Evolutionary conservation across 1,140 invertebrate species (phyloP), one percentile per base, ranked within the genome.

Genomic region (Lepidotrigona ventralis): DNA sequence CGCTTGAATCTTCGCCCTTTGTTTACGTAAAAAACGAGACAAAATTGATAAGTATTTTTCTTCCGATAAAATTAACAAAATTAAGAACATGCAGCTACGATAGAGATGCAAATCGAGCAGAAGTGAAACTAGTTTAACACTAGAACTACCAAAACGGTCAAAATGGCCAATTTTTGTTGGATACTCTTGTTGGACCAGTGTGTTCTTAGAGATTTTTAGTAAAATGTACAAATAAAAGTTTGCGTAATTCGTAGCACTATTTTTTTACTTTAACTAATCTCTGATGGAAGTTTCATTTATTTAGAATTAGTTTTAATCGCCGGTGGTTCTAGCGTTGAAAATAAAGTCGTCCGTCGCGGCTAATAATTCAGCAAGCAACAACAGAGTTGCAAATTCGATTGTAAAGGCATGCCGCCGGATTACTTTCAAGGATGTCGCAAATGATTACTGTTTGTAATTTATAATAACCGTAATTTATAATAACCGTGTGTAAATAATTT

Each of bases 401-500:
- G 1, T 2, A 1, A 54, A 68, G 33, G 5, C 39, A 1, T 54
- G 17, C 51, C 74, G 23, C 17, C 56, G 2, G 23, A 60, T 56
- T 46, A 6, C 3, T 46, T 46, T 33, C 29, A 19, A 66, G 23
- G 39, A 33, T 23, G 1, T 12, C 9, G 39, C 8, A 8, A 0
- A 46, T 2, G 15, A 14, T n/a, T 1, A 6, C 1, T 17, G 6
- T 1, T 1, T 2, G 17, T 54, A 33, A 68, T 68, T 76, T 76
- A 58, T 5, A 23, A 58, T 26, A 23, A 19, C 17, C n/a, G 19
- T 76, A 33, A 68, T 68, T 76, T 76, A 58, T 5, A 23, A 58
- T 26, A 23, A 19, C 17, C n/a, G 19, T 76, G 58, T 68, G 76
- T 76, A 51, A 58, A 60, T 82, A 70, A 69, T 77, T 69, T 60